Conservation (phyloP, 2,888 invertebrate species). For the Hyles lineata region DNA sequence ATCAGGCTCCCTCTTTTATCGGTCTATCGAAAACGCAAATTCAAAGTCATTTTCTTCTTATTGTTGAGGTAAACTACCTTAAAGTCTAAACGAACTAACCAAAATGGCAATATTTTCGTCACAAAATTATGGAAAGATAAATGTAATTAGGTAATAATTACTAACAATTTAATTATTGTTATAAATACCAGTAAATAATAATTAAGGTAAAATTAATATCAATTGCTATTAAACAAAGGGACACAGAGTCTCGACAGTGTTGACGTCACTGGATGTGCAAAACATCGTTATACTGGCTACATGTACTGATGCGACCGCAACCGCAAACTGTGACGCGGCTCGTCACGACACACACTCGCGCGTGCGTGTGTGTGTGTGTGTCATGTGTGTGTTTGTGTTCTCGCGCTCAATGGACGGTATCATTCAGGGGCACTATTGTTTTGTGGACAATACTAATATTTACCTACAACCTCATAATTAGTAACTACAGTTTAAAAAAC, state of each 20-base stretch:
- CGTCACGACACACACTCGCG: conserved; percentile 2
- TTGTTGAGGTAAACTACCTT: no score
- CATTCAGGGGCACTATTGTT: background rate
- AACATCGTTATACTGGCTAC: background rate
- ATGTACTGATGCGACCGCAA: conserved; percentile 33
- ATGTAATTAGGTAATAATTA: no score
- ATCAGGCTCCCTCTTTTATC: no score
- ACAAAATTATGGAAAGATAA: no score
- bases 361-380: background rate
- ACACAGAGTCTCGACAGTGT: background rate
- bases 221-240: background rate
- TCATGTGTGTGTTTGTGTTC: background rate
- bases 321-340: conserved; percentile 38
- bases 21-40: no score
- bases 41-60: no score
- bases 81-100: no score
- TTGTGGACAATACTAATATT: background rate
- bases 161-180: no score
- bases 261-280: conserved; percentile 17
- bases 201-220: background rate
- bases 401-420: background rate
- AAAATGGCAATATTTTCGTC: no score
- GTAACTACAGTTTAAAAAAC: background rate
- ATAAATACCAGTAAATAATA: background rate
- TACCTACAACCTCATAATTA: background rate